These are phyloP conservation scores for Corvus hawaiiensis DNA, from an alignment of 2,113 vertebrate genomes.

Conservation along the genomic window DNA sequence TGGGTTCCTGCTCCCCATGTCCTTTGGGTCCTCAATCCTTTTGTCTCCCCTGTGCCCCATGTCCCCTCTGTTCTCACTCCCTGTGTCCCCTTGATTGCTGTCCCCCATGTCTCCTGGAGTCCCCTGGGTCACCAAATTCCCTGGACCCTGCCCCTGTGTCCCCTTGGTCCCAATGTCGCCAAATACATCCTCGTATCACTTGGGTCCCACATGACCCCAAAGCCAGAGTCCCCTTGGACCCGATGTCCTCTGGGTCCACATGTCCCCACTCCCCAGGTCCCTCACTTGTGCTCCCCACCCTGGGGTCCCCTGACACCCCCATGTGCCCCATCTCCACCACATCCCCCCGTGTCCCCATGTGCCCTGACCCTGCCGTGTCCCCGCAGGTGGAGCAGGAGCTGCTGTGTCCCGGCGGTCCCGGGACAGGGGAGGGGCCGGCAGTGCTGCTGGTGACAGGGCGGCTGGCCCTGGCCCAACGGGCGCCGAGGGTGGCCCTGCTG, in stretches of 20 bases:
- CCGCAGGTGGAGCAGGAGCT: background rate
- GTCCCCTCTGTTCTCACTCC: background rate
- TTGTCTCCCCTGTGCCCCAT: background rate
- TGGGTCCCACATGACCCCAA: too few species aligned
- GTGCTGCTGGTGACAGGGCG: background rate
- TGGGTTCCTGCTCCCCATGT: background rate
- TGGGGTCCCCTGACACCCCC: background rate
- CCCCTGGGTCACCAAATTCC: background rate
- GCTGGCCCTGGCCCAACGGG: background rate
- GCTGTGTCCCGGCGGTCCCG: background rate
- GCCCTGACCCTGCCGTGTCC: background rate
- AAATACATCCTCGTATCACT: rapidly evolving
- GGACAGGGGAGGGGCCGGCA: background rate
- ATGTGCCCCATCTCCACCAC: background rate
- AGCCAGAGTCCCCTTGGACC: background rate
- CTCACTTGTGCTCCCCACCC: background rate
- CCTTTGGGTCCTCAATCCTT: background rate
- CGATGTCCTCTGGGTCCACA: background rate
- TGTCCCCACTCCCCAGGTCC: too few species aligned
- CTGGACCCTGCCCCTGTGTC: too few species aligned
- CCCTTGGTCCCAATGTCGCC: background rate
- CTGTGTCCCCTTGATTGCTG: background rate
- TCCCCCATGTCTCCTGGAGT: background rate
- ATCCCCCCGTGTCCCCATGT: background rate
- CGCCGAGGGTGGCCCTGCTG: background rate